Evolutionary conservation across 1,140 invertebrate genomes (phyloP).

Genomic region (Steinernema khuongi): DNA sequence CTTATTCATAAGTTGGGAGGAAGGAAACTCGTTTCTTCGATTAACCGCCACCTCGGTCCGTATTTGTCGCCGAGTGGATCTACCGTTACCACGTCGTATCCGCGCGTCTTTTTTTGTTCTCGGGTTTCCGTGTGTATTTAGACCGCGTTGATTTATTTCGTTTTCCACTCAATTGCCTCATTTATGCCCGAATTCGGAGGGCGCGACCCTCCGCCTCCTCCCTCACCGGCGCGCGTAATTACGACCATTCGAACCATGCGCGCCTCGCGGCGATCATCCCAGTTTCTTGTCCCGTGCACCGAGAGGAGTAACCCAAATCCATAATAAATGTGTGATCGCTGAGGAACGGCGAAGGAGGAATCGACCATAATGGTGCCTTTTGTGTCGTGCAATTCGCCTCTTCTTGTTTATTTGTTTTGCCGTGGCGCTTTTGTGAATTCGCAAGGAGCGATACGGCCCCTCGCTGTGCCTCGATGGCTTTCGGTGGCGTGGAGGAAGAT

Average conservation of each 20-base stretch:
- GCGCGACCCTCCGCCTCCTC: background rate
- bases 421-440: too few species aligned
- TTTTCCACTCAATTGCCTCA: constrained; percentile 16
- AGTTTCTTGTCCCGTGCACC: background rate
- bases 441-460: too few species aligned
- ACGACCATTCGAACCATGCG: constrained; percentile 2
- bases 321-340: background rate
- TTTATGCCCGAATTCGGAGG: background rate
- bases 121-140: constrained; percentile 1
- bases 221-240: background rate
- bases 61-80: background rate
- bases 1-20: constrained; percentile 9
- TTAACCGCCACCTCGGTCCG: background rate
- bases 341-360: too few species aligned
- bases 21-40: background rate
- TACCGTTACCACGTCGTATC: background rate
- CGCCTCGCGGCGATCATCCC: constrained; percentile 9
- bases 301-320: constrained; percentile 6
- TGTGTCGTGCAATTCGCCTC: too few species aligned
- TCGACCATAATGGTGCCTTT: too few species aligned
- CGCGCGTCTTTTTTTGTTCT: background rate
- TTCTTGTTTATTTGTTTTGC: too few species aligned
- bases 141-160: constrained; percentile 7
- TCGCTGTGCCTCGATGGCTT: too few species aligned
- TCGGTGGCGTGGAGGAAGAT: too few species aligned